Percentiles rank a stretch among this genome's conserved stretches.
Conservation (phyloP, 2,797 vertebrate species). For the Tadarida brasiliensis region DNA sequence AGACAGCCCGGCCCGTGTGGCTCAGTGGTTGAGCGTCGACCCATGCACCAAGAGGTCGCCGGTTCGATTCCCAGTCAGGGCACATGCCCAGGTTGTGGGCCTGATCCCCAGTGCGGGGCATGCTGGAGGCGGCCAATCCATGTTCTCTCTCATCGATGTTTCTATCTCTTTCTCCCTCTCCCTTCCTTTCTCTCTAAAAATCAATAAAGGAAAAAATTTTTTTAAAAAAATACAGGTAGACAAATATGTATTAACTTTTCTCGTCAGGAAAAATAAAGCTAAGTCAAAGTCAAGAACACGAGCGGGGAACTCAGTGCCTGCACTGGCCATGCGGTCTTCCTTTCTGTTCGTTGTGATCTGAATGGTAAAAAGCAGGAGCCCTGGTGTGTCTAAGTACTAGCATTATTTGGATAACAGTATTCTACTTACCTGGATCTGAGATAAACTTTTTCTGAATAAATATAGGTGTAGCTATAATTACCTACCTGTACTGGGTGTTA, state of each 20-base stretch:
- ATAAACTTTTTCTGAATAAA: constrained; percentile 61
- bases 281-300: background rate
- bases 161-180: too few relatives aligned
- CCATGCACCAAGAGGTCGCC: too few relatives aligned
- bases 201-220: too few relatives aligned
- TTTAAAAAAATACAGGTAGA: background rate
- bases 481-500: background rate
- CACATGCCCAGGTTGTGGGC: too few relatives aligned
- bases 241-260: background rate
- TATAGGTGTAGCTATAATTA: constrained; percentile 47
- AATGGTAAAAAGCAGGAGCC: background rate
- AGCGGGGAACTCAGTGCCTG: background rate
- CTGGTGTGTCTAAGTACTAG: background rate
- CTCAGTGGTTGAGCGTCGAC: too few relatives aligned
- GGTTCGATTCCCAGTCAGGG: too few relatives aligned
- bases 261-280: background rate
- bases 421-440: background rate
- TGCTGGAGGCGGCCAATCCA: too few relatives aligned
- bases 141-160: too few relatives aligned
- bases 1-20: too few relatives aligned
- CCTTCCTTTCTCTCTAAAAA: too few relatives aligned
- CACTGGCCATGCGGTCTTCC: background rate
- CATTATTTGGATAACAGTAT: background rate
- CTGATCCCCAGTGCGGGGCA: too few relatives aligned
- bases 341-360: background rate